Evolutionary conservation across 2,797 vertebrate species (phyloP).

Genomic region (Leptodactylus fallax): DNA sequence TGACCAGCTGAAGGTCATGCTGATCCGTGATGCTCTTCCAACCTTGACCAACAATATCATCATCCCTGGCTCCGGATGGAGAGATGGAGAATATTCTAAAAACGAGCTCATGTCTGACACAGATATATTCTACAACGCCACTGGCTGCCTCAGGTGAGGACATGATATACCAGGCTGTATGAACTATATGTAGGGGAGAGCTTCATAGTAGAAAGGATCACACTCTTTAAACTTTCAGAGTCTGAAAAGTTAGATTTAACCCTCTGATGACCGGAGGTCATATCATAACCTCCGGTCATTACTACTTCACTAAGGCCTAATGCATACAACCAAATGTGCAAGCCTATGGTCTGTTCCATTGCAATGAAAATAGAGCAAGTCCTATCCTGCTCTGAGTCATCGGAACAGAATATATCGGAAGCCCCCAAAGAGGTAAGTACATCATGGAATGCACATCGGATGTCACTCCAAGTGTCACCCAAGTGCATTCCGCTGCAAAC

Average conservation of each 20-base stretch:
- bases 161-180: neutral
- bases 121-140: conserved; percentile 89
- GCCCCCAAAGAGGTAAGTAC: no score
- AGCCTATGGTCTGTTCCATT: no score
- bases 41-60: conserved; percentile 82
- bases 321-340: no score
- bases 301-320: no score
- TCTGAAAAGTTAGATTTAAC: neutral
- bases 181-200: neutral
- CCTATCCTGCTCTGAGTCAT: no score
- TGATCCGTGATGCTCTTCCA: conserved; percentile 77
- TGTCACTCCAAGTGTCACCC: no score
- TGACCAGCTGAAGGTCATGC: conserved; percentile 85
- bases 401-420: no score
- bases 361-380: no score
- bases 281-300: no score
- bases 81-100: conserved; percentile 90
- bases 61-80: conserved; percentile 89
- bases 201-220: neutral
- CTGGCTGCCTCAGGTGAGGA: conserved; percentile 88
- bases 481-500: no score
- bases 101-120: conserved; percentile 82
- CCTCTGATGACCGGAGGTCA: no score
- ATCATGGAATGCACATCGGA: no score
- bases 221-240: neutral